These are phyloP conservation scores for Netelia virgata DNA, from an alignment of 2,888 invertebrate species.

Conservation along the genomic window DNA sequence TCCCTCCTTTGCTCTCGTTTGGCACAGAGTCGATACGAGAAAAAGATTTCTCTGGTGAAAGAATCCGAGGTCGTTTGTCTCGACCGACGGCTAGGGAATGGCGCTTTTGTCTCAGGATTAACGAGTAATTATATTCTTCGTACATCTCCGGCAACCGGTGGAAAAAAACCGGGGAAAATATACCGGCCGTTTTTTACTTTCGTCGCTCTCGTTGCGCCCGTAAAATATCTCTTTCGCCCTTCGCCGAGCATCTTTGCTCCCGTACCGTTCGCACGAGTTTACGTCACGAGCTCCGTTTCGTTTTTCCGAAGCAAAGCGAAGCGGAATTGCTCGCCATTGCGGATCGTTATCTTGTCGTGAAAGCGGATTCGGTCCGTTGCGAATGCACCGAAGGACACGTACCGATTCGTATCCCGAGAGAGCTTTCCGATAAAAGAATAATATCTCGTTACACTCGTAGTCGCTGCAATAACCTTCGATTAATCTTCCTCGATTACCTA, in stretches of 20 bases:
- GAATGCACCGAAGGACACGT: slow-evolving; percentile 38
- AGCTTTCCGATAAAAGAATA: neutral
- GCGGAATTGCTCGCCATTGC: neutral
- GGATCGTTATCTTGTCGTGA: slow-evolving; percentile 54
- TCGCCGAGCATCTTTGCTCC: slow-evolving; percentile 13
- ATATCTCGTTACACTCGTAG: too few species aligned
- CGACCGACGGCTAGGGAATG: slow-evolving; percentile 52
- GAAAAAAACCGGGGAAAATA: slow-evolving; percentile 24
- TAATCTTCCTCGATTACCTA: too few species aligned
- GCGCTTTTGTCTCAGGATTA: slow-evolving; percentile 65
- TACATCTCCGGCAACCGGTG: slow-evolving; percentile 33
- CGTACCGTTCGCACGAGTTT: slow-evolving; percentile 43
- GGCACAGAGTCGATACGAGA: neutral
- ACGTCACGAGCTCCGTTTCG: slow-evolving; percentile 11
- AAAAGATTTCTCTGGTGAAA: slow-evolving; percentile 47
- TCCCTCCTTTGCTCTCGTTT: too few species aligned
- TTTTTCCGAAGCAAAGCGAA: slow-evolving; percentile 25
- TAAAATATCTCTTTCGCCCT: too few species aligned
- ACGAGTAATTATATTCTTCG: slow-evolving; percentile 67
- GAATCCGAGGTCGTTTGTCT: slow-evolving; percentile 63
- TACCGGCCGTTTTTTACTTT: slow-evolving; percentile 22
- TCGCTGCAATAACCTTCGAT: too few species aligned
- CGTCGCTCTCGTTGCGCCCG: too few species aligned
- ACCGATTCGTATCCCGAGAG: slow-evolving; percentile 32
- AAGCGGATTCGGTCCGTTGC: slow-evolving; percentile 42